Conservation (phyloP, 1,140 invertebrate species). For the Penaeus indicus region DNA sequence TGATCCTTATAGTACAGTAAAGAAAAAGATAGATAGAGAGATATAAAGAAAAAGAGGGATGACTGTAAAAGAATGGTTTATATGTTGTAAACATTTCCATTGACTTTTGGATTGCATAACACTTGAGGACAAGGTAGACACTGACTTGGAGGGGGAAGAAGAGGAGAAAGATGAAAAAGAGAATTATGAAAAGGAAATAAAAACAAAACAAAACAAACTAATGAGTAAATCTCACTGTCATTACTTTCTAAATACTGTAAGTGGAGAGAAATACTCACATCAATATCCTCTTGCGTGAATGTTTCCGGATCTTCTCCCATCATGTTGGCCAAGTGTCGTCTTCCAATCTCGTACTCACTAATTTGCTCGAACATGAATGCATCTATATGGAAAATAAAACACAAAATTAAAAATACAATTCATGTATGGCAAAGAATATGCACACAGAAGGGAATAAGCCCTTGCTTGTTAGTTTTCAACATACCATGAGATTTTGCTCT, state of each 20-base stretch:
- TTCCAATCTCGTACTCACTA: conserved; percentile 89
- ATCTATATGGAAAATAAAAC: conserved; percentile 71
- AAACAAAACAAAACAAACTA: background rate
- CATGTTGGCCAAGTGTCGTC: conserved; percentile 96
- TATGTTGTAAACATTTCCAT: background rate
- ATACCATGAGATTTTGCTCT: conserved; percentile 82
- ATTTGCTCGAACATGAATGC: conserved; percentile 87
- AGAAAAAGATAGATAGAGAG: background rate
- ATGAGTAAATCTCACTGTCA: background rate
- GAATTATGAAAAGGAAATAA: background rate
- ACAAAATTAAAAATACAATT: background rate
- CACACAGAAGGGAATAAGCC: background rate
- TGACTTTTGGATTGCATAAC: too few relatives aligned
- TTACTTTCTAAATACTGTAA: background rate
- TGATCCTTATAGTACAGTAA: too few relatives aligned
- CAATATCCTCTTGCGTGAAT: conserved; percentile 89
- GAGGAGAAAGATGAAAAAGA: background rate
- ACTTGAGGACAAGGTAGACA: background rate
- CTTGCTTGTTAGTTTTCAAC: conserved; percentile 2
- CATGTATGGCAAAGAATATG: background rate
- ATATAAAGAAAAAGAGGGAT: too few relatives aligned
- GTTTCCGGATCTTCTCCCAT: conserved; percentile 93
- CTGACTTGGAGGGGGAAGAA: background rate
- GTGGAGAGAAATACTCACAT: conserved; percentile 75
- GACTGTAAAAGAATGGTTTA: background rate